Conservation (phyloP, 1,140 invertebrate species). For the Euura saliciscinereae region DNA sequence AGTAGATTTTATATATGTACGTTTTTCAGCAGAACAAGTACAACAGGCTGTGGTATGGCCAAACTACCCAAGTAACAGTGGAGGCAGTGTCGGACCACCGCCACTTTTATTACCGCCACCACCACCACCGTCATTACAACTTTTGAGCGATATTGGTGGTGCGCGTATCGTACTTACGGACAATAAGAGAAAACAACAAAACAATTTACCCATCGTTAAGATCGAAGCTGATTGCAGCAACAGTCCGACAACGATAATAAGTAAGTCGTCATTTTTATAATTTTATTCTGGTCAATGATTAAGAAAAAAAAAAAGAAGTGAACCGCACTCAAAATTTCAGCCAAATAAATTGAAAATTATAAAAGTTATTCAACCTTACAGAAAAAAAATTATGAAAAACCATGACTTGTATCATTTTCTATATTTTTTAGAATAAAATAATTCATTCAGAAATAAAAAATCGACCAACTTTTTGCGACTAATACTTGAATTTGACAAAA, state of each 20-base stretch:
- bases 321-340: too few species aligned
- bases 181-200: slow-evolving; percentile 67
- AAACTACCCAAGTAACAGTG: slow-evolving; percentile 62
- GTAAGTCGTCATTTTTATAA: slow-evolving; percentile 34
- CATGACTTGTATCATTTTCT: neutral
- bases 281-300: slow-evolving; percentile 8
- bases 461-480: too few species aligned
- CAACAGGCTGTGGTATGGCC: slow-evolving; percentile 79
- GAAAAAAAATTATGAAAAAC: neutral
- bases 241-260: slow-evolving; percentile 53
- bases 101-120: slow-evolving; percentile 65
- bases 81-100: slow-evolving; percentile 53
- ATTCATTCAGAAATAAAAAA: neutral
- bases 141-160: slow-evolving; percentile 65
- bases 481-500: neutral
- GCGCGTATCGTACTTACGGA: slow-evolving; percentile 53
- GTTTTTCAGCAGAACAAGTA: slow-evolving; percentile 66
- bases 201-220: slow-evolving; percentile 69
- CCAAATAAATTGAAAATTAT: too few species aligned
- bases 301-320: neutral
- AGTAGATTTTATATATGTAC: too few species aligned
- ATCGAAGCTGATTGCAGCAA: slow-evolving; percentile 66
- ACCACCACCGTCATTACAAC: slow-evolving; percentile 67
- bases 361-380: too few species aligned
- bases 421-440: neutral